Evolutionary conservation across 2,888 invertebrate genomes (phyloP).

Genomic region (Embidobia sp.): DNA sequence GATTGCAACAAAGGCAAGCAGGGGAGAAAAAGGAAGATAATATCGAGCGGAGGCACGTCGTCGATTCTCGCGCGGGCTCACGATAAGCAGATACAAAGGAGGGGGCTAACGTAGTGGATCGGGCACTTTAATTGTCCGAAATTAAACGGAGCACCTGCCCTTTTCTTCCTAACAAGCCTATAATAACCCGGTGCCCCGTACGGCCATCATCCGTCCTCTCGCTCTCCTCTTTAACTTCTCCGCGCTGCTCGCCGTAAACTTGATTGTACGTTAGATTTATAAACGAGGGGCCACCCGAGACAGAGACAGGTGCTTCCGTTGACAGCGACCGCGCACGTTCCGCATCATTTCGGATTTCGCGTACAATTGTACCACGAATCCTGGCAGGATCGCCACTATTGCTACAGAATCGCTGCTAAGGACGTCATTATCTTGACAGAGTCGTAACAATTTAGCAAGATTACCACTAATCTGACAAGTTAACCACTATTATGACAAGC

Average conservation of each 20-base stretch:
- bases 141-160: constrained; percentile 80
- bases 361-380: constrained; percentile 45
- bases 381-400: constrained; percentile 9
- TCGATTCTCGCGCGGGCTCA: constrained; percentile 51
- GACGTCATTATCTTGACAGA: no score
- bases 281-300: constrained; percentile 73
- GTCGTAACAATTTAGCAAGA: no score
- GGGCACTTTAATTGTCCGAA: constrained; percentile 80
- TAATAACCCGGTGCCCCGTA: constrained; percentile 76
- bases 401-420: no score
- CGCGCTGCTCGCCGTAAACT: constrained; percentile 73
- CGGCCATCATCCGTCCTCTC: constrained; percentile 64
- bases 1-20: constrained; percentile 38
- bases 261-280: constrained; percentile 80
- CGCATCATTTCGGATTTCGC: constrained; percentile 59
- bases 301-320: constrained; percentile 67
- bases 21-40: constrained; percentile 23
- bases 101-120: constrained; percentile 68
- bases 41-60: constrained; percentile 43
- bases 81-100: constrained; percentile 57
- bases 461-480: no score
- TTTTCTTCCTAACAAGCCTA: constrained; percentile 76
- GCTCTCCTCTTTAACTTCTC: constrained; percentile 58
- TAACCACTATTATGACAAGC: no score
- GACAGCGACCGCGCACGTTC: constrained; percentile 58